Base-by-base conservation (phyloP, 2,888 invertebrate species). In the Clivina fossor region DNA sequence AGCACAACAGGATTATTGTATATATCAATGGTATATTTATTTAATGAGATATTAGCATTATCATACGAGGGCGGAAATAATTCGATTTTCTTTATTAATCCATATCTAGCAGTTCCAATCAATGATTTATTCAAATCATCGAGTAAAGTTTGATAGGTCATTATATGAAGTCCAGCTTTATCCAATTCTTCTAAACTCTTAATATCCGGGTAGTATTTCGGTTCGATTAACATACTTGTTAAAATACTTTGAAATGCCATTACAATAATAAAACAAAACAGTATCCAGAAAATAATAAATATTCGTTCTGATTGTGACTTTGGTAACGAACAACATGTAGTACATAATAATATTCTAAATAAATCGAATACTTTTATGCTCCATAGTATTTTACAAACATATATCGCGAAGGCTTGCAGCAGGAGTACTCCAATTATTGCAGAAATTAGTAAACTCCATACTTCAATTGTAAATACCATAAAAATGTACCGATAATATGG, bases 141-240 rank as follows among this genome's bases (percentile, higher is more conserved):
- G 5, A 28, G 8, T 28, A 40, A 22, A 15, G 38, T 38, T n/a
- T 40, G 46, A n/a, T 28, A 55, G 11, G 32, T 32, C 4, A 24
- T 13, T 11, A 55, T 37, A 20, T 30, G 19, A 13, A 77, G 61
- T 5, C 71, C 70, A 5, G 73, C 72, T 8, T 69, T 61, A 49
- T 75, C 74, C 33, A 80, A 60, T 30, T 75, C 69, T 33, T 69
- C 63, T 5, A 78, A 60, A 9, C 70, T 74, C 33, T 74, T 62
- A n/a, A 79, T 74, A 33, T 78, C 75, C 1, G 69, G 66, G 60
- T 74, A 76, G 64, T 73, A 74, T 20, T 47, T 46, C 7, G 47
- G 28, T 22, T 47, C 38, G 47, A 55, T 55, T 38, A 55, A 32
- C n/a, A 47, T 55, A 38, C 47, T 47, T 4, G 55, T 47, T 46